Evolutionary conservation across 2,113 vertebrate genomes (phyloP).

Genomic region (Galbula dea): DNA sequence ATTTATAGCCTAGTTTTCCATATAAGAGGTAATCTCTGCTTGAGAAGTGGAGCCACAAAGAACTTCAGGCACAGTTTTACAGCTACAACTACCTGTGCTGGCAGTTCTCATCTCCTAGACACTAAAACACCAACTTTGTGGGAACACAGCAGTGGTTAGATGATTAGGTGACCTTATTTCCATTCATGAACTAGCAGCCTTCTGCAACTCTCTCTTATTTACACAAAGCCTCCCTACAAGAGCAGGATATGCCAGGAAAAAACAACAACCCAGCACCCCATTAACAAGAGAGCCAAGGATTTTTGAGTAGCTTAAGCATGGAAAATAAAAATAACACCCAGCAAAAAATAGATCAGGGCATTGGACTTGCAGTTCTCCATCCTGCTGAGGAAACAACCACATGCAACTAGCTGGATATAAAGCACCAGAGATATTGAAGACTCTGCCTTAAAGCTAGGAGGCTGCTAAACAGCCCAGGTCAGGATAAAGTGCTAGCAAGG

Average conservation of each 20-base stretch:
- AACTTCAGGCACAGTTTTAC: neutral
- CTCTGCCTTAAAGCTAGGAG: too few relatives aligned
- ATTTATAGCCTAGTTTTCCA: too few relatives aligned
- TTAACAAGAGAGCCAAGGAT: neutral
- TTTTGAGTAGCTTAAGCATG: neutral
- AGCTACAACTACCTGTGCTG: neutral
- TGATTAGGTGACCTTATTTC: neutral
- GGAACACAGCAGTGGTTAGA: neutral
- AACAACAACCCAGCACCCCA: too few relatives aligned
- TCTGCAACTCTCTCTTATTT: neutral
- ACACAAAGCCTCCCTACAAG: neutral
- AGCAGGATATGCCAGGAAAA: fast-evolving
- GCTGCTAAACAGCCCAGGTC: neutral
- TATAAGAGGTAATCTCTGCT: neutral
- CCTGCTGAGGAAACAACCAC: neutral
- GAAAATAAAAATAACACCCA: neutral
- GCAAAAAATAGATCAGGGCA: fast-evolving
- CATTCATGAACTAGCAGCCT: neutral
- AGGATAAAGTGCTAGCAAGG: neutral
- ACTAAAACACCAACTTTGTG: neutral
- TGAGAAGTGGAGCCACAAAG: neutral
- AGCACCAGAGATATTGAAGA: neutral
- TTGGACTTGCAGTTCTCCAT: neutral
- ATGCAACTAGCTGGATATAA: fast-evolving
- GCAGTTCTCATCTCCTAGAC: neutral